Evolutionary conservation across 2,888 invertebrate genomes (phyloP).

Genomic region (Malachius bipustulatus): DNA sequence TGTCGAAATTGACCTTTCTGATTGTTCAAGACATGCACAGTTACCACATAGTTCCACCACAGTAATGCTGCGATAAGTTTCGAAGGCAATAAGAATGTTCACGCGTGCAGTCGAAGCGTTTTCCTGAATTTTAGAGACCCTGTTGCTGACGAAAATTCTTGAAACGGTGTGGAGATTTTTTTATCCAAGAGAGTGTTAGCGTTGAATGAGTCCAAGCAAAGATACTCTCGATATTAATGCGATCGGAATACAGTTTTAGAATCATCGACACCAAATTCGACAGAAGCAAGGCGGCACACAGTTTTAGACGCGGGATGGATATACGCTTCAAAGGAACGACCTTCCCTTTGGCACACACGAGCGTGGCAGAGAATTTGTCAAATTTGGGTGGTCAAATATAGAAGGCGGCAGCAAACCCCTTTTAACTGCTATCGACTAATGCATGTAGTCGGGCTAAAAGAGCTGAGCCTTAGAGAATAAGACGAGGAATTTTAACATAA

Average conservation of each 20-base stretch:
- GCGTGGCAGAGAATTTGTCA: constrained; percentile 4
- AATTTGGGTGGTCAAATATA: no score
- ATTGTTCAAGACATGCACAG: no score
- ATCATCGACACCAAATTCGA: no score
- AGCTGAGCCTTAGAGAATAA: not conserved
- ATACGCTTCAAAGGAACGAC: constrained; percentile 15
- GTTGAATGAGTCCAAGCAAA: no score
- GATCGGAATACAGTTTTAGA: no score
- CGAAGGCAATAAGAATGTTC: no score
- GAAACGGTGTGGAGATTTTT: constrained; percentile 8
- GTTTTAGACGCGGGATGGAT: constrained; percentile 14
- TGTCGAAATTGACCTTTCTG: no score
- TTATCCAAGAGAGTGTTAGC: constrained; percentile 6
- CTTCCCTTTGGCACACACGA: constrained; percentile 13
- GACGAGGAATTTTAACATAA: constrained; percentile 8
- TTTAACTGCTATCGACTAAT: constrained; percentile 13
- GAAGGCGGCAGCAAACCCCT: constrained; percentile 13
- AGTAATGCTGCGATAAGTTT: no score
- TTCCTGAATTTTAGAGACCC: constrained; percentile 6
- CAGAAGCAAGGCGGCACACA: constrained; percentile 15
- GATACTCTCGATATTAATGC: no score
- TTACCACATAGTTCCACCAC: no score
- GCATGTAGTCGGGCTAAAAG: constrained; percentile 9
- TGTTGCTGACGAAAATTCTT: constrained; percentile 9
- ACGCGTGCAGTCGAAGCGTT: not conserved